phyloP scores from a whole-genome alignment of 2,113 vertebrate genomes.

The Dasyornis broadbenti region DNA sequence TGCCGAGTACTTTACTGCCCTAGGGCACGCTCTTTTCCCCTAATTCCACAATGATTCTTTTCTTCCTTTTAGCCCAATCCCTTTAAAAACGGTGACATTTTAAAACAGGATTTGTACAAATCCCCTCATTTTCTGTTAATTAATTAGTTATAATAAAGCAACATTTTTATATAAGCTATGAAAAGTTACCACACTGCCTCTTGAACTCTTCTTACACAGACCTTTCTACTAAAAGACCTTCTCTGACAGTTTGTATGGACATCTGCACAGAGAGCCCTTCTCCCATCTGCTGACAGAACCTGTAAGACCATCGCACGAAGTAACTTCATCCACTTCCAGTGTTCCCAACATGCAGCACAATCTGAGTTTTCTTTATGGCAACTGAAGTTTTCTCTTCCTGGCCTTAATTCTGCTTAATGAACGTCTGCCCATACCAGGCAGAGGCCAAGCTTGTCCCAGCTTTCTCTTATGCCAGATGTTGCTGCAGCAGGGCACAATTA shows the following conservation, averaged over 20 bases:
- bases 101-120: neutral
- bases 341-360: neutral
- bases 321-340: neutral
- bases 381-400: neutral
- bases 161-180: neutral
- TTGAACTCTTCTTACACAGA: neutral
- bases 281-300: neutral
- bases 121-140: conserved; percentile 4
- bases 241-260: accelerated
- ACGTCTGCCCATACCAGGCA: neutral
- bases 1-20: neutral
- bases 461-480: conserved; percentile 19
- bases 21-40: neutral
- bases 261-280: too few species aligned
- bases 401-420: neutral
- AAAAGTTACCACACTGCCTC: neutral
- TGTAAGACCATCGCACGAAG: neutral
- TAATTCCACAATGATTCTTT: conserved; percentile 28
- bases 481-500: neutral
- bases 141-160: conserved; percentile 23
- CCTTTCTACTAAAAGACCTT: neutral
- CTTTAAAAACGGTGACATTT: neutral
- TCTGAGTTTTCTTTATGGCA: neutral
- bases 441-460: neutral
- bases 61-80: neutral